phyloP scores from a whole-genome alignment of 2,113 vertebrate genomes.

The Myrmecobius fasciatus region DNA sequence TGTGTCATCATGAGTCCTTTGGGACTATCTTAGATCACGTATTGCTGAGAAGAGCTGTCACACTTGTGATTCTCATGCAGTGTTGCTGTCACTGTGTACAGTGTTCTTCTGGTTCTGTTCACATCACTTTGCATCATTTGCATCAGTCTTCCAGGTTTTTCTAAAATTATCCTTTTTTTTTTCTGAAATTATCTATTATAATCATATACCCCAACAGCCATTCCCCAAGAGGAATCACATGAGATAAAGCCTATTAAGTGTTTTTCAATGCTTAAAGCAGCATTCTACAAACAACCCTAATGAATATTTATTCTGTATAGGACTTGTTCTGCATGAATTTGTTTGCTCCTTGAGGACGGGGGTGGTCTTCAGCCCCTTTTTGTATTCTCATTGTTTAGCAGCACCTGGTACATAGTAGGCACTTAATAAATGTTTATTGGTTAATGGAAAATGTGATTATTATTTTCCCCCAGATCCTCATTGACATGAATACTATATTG shows the following conservation, averaged over 20 bases:
- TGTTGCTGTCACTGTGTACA: neutral
- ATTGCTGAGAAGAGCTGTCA: neutral
- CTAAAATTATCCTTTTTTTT: too few relatives aligned
- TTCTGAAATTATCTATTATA: too few relatives aligned
- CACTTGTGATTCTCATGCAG: neutral
- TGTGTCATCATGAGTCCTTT: neutral
- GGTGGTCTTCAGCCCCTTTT: neutral
- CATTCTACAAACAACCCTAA: too few relatives aligned
- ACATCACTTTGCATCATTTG: neutral
- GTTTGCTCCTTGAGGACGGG: neutral
- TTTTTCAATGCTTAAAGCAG: neutral
- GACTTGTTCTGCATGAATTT: neutral
- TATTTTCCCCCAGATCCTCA: conserved; percentile 77
- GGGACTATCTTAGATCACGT: neutral
- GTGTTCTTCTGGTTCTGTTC: neutral
- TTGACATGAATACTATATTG: conserved; percentile 63
- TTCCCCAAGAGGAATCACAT: neutral
- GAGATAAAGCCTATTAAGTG: neutral
- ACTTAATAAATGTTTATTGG: neutral
- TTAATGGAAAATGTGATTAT: conserved; percentile 29
- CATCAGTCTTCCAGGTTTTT: too few relatives aligned
- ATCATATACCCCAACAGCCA: neutral
- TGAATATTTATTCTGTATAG: neutral
- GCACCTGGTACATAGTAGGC: neutral
- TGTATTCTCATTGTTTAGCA: neutral